A percentile compares a stretch with the other conserved stretches of the same genome.
These are phyloP conservation scores for Psittacula cyanocephala DNA, from an alignment of 2,113 vertebrate species.

Conservation along the genomic window DNA sequence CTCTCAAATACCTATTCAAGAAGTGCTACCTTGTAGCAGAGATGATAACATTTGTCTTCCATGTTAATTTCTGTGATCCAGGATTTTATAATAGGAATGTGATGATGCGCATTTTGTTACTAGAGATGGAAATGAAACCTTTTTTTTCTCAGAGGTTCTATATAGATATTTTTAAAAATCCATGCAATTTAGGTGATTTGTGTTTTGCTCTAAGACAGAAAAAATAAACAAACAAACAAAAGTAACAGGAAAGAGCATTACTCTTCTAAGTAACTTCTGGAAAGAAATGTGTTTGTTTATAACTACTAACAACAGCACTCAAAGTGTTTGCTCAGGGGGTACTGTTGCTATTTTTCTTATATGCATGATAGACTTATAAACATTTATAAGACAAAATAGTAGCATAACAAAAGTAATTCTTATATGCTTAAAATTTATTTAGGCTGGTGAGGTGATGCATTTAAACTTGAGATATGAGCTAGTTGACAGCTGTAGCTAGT, in stretches of 20 bases:
- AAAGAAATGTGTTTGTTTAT: not conserved
- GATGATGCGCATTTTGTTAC: not conserved
- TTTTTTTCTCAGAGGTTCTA: not conserved
- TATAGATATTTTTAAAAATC: not conserved
- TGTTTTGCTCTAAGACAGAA: not conserved
- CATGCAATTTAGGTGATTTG: not conserved
- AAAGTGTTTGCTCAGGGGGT: not conserved
- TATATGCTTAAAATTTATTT: conserved; percentile 35
- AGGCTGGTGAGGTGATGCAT: not conserved
- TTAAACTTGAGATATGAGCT: conserved; percentile 17
- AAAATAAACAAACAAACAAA: not conserved
- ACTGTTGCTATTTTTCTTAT: not conserved
- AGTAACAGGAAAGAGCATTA: not conserved
- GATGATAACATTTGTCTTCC: not conserved
- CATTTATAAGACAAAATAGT: not conserved
- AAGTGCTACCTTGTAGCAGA: not conserved
- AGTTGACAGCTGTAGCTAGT: not conserved
- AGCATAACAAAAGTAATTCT: not conserved
- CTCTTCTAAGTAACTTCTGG: not conserved
- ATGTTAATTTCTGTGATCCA: not conserved
- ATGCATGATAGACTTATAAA: not conserved
- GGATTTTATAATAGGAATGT: not conserved
- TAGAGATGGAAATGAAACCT: not conserved
- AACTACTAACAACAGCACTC: not conserved
- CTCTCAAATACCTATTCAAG: not conserved